Evolutionary conservation across 2,113 vertebrate species (phyloP), one percentile per base, ranked within the genome.

Genomic region (Neogobius melanostomus): DNA sequence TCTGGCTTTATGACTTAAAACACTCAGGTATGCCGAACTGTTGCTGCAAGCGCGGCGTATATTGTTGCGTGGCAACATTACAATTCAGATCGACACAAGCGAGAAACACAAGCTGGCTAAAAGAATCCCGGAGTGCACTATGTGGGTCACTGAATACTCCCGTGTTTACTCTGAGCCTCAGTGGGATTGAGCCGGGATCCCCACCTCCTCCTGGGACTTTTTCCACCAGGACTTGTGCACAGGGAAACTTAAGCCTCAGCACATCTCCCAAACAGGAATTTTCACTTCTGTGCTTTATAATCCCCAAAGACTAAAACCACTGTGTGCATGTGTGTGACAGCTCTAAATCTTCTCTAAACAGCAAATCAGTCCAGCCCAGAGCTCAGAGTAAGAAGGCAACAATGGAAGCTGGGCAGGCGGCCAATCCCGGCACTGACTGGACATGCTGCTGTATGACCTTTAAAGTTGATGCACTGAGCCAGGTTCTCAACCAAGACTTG

Each of bases 311-410:
- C 77, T 85, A 85, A 72, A 82, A 82, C 64, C 57, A 52, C 82
- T 48, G 65, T 76, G 79, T 87, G 82, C 28, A 43, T 79, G 74
- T 67, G 77, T 83, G 77, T 85, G 90, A 91, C 92, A 93, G 83
- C 73, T 79, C 71, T 90, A 92, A 93, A 82, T 82, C 87, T 70
- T 90, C 77, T 89, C 77, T 84, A 92, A 92, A 93, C 85, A 91
- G 78, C 71, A 81, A 86, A 88, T 80, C 83, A 76, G 80, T 71
- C 61, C 76, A 85, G 54, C 82, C 70, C 68, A 86, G 59, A 75
- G 72, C 70, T 82, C 56, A 46, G 67, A 64, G 45, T 84, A 77
- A 79, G 75, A 77, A 70, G 62, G 59, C 56, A 80, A 89, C 80
- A 89, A 84, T 79, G 73, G 71, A 64, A 74, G 66, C 71, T 69